Percentiles rank a stretch among this genome's conserved stretches.
Conservation (phyloP, 2,113 vertebrate species). For the Onychorhynchus coronatus region DNA sequence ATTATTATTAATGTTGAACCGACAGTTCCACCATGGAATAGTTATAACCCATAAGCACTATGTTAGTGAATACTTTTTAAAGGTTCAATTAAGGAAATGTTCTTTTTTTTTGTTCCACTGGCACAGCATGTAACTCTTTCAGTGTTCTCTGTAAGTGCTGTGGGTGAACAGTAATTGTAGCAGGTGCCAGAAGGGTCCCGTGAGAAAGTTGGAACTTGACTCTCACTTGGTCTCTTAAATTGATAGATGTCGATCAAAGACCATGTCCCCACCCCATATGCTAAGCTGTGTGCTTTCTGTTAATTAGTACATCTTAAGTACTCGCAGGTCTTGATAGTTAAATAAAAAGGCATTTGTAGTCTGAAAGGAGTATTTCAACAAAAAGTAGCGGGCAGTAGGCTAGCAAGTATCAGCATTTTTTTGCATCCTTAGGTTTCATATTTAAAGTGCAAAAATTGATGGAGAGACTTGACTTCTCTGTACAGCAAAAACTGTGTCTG, state of each 20-base stretch:
- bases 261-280: neutral
- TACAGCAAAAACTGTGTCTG: neutral
- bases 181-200: neutral
- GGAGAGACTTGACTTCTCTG: neutral
- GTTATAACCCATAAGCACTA: neutral
- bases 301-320: neutral
- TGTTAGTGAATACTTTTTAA: neutral
- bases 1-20: neutral
- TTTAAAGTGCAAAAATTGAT: neutral
- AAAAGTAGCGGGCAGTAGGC: neutral
- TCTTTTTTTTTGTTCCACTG: neutral
- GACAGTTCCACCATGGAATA: neutral
- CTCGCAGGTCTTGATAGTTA: neutral
- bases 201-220: neutral
- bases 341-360: neutral
- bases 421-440: neutral
- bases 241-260: neutral
- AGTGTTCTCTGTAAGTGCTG: neutral
- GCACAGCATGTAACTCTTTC: neutral
- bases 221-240: neutral
- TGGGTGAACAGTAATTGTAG: neutral
- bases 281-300: neutral
- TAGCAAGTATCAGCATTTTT: neutral
- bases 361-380: neutral
- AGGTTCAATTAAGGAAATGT: slow-evolving; percentile 6